Conservation (phyloP, 2,113 vertebrate genomes). For the Taurulus bubalis region DNA sequence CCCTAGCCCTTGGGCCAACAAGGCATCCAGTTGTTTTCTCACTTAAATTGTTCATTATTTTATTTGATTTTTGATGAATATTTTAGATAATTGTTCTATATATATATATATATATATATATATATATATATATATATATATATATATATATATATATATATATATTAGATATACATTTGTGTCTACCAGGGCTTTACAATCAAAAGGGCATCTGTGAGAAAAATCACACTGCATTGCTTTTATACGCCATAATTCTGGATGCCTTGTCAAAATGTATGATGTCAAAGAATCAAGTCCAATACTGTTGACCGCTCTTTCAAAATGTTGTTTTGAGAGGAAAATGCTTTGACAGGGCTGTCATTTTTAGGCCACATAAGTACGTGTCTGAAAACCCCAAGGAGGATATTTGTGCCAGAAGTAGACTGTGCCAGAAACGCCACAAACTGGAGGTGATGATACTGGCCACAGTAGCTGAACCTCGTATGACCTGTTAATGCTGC, state of each 20-base stretch:
- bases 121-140: too few species aligned
- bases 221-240: background rate
- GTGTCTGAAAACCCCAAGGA: constrained; percentile 45
- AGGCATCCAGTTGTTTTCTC: background rate
- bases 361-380: constrained; percentile 58
- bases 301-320: constrained; percentile 27
- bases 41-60: background rate
- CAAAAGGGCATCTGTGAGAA: background rate
- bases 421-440: constrained; percentile 43
- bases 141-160: too few species aligned
- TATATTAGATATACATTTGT: background rate
- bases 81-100: background rate
- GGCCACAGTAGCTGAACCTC: constrained; percentile 34
- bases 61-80: background rate
- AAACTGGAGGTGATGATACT: constrained; percentile 57
- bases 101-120: too few species aligned
- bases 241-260: constrained; percentile 1
- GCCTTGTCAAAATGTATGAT: constrained; percentile 1
- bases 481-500: constrained; percentile 19
- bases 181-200: background rate
- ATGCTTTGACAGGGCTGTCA: constrained; percentile 50
- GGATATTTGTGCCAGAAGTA: constrained; percentile 52
- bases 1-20: background rate
- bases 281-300: constrained; percentile 18
- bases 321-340: constrained; percentile 36